phyloP scores from a whole-genome alignment of 1,140 invertebrate species.

The Diachasma alloeum region DNA sequence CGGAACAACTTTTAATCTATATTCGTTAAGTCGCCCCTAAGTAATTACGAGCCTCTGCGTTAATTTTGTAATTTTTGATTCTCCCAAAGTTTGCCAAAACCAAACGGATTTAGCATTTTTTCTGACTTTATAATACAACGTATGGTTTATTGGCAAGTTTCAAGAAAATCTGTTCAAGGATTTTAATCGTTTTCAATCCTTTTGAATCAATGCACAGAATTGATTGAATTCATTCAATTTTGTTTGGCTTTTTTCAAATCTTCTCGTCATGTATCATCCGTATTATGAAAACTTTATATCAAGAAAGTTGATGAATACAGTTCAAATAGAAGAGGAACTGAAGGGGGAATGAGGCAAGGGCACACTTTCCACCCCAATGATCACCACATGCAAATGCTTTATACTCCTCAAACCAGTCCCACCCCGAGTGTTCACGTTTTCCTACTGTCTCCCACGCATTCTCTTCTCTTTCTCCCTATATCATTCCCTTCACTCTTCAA shows the following conservation, averaged over 20 bases:
- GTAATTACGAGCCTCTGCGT: conserved; percentile 32
- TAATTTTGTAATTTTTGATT: conserved; percentile 37
- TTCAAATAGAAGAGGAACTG: background rate
- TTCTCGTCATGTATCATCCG: background rate
- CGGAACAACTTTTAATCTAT: conserved; percentile 41
- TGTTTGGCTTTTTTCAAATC: background rate
- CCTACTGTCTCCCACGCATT: conserved; percentile 13
- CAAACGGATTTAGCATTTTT: background rate
- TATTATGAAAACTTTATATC: background rate
- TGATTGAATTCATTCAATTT: no score
- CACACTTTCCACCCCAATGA: conserved; percentile 52
- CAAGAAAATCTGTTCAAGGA: no score
- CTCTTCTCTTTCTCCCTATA: background rate
- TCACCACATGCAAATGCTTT: conserved; percentile 63
- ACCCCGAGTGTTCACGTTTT: conserved; percentile 28
- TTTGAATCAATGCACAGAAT: no score
- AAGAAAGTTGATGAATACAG: background rate
- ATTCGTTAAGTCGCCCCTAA: conserved; percentile 38
- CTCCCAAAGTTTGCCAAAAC: background rate
- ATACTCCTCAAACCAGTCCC: conserved; percentile 32
- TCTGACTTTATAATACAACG: background rate
- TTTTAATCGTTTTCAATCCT: background rate
- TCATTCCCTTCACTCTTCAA: background rate
- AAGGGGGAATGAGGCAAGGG: background rate
- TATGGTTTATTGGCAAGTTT: background rate